phyloP scores from a whole-genome alignment of 2,888 invertebrate species.

The Volucella inanis region DNA sequence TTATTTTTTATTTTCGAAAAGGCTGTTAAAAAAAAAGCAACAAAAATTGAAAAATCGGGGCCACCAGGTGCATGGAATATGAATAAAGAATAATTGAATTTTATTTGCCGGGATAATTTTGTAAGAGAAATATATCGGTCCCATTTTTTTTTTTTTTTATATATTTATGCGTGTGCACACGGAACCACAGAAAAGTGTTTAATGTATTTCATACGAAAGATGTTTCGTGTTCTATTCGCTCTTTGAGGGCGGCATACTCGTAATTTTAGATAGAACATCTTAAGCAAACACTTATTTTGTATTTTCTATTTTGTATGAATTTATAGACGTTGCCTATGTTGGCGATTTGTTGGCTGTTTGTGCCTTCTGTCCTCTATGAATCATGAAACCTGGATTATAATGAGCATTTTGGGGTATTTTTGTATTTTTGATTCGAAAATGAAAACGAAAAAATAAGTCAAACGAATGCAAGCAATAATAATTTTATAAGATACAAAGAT shows the following conservation, averaged over 20 bases:
- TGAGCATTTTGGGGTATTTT: background rate
- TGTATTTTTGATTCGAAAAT: constrained; percentile 1
- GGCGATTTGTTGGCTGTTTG: background rate
- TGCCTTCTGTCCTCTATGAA: constrained; percentile 47
- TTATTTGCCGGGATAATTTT: constrained; percentile 48
- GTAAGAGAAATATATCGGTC: background rate
- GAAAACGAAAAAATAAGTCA: constrained; percentile 6
- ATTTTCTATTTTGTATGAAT: constrained; percentile 1
- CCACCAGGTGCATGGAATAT: constrained; percentile 60
- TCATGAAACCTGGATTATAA: constrained; percentile 58
- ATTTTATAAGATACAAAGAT: constrained; percentile 63
- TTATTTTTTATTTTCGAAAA: constrained; percentile 10
- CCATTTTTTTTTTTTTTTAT: constrained; percentile 34
- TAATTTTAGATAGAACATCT: constrained; percentile 52
- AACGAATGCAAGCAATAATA: constrained; percentile 57
- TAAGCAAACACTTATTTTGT: constrained; percentile 19
- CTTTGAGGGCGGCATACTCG: constrained; percentile 41
- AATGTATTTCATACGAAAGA: constrained; percentile 28
- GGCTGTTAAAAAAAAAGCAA: constrained; percentile 1
- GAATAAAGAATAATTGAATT: constrained; percentile 56
- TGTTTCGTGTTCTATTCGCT: constrained; percentile 24
- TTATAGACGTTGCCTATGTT: constrained; percentile 15
- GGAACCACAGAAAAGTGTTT: constrained; percentile 60
- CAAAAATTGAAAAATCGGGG: constrained; percentile 36
- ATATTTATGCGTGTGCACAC: constrained; percentile 75